Percentiles rank a stretch among this genome's conserved stretches.
Conservation (phyloP, 2,888 invertebrate species). For the Spatulosminthurus flaviceps region DNA sequence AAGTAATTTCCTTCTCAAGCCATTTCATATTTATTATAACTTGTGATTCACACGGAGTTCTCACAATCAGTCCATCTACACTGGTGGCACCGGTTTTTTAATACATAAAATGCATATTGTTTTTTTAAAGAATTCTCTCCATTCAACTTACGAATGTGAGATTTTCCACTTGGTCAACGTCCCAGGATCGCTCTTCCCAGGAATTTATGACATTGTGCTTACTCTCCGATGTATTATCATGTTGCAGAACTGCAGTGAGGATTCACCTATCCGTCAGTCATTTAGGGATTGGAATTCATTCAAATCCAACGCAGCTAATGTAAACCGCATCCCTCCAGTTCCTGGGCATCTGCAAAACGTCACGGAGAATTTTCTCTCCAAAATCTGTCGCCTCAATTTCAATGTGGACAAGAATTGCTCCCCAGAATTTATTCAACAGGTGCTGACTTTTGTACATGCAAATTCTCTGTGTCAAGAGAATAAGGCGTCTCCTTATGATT, state of each 20-base stretch:
- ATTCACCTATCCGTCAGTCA: background rate
- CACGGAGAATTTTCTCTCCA: background rate
- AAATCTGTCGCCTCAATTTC: background rate
- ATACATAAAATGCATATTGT: background rate
- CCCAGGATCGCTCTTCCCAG: background rate
- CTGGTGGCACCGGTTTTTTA: no score
- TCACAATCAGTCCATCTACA: no score
- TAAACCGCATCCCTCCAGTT: background rate
- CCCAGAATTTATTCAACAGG: constrained; percentile 10
- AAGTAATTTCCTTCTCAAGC: no score
- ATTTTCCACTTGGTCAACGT: constrained; percentile 17
- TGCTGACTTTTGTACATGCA: background rate
- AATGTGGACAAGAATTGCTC: background rate
- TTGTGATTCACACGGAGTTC: no score
- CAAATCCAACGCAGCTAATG: background rate
- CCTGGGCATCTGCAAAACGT: background rate
- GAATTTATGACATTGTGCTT: constrained; percentile 28
- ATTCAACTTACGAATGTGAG: constrained; percentile 35
- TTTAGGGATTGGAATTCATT: constrained; percentile 26
- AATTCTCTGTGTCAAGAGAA: constrained; percentile 35
- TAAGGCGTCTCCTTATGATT: constrained; percentile 24
- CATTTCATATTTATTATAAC: no score
- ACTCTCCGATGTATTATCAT: background rate
- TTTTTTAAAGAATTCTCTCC: constrained; percentile 26
- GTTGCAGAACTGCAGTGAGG: background rate